A percentile compares a stretch with the other conserved stretches of the same genome.
phyloP scores from a whole-genome alignment of 1,140 invertebrate species.

The Nebria ingens region DNA sequence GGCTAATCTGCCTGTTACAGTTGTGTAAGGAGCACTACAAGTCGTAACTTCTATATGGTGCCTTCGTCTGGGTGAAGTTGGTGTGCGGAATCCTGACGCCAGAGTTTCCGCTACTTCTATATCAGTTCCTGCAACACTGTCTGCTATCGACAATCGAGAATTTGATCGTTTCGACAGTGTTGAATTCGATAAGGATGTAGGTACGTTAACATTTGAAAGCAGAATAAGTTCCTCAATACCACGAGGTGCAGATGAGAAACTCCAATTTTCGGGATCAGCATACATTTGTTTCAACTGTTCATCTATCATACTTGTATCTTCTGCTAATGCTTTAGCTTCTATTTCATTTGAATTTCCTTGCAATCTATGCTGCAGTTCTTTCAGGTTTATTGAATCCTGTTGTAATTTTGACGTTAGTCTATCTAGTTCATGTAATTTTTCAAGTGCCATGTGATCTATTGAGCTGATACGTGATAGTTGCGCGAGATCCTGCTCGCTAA shows the following conservation, averaged over 20 bases:
- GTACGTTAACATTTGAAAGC: slow-evolving; percentile 30
- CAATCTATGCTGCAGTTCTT: slow-evolving; percentile 59
- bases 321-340: slow-evolving; percentile 39
- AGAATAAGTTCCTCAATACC: slow-evolving; percentile 45
- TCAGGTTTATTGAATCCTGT: slow-evolving; percentile 66
- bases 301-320: slow-evolving; percentile 56
- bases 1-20: slow-evolving; percentile 44
- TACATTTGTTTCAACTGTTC: slow-evolving; percentile 59
- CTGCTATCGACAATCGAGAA: slow-evolving; percentile 44
- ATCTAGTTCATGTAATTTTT: slow-evolving; percentile 68
- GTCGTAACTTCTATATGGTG: slow-evolving; percentile 40
- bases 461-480: slow-evolving; percentile 61
- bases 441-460: slow-evolving; percentile 63
- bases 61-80: slow-evolving; percentile 43
- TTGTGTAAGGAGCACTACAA: slow-evolving; percentile 44
- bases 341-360: slow-evolving; percentile 42
- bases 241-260: slow-evolving; percentile 51
- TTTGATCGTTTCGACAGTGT: slow-evolving; percentile 41
- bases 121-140: slow-evolving; percentile 38
- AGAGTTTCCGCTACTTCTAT: slow-evolving; percentile 42
- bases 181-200: slow-evolving; percentile 20
- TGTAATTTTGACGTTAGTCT: slow-evolving; percentile 61
- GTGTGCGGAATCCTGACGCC: slow-evolving; percentile 33
- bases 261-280: slow-evolving; percentile 59
- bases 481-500: slow-evolving; percentile 66